A percentile compares a stretch with the other conserved stretches of the same genome.
These are phyloP conservation scores for Odocoileus virginianus DNA, from an alignment of 2,113 vertebrate genomes.

Conservation along the genomic window DNA sequence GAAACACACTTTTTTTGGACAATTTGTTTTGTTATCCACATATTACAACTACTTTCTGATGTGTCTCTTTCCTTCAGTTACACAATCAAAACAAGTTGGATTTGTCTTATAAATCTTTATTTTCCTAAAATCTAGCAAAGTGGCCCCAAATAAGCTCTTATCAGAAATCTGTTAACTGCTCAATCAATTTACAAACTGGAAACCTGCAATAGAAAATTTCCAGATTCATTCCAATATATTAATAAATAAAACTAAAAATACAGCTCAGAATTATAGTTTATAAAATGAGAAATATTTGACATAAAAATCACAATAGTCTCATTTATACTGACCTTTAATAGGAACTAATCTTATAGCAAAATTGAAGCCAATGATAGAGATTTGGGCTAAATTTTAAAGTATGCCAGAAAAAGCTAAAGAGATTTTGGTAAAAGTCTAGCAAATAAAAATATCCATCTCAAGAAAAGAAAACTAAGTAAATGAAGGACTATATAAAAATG, in stretches of 20 bases:
- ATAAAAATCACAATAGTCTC: not conserved
- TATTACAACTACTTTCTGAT: not conserved
- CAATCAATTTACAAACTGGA: not conserved
- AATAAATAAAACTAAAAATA: not conserved
- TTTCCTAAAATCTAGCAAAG: not conserved
- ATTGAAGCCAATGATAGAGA: not conserved
- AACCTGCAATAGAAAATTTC: not conserved
- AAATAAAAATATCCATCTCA: not conserved
- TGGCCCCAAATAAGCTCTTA: not conserved
- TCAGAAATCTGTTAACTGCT: not conserved
- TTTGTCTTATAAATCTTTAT: not conserved
- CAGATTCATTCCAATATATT: not conserved
- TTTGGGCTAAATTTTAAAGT: not conserved
- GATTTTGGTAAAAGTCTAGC: not conserved
- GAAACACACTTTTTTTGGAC: not conserved
- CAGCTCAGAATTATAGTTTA: not conserved
- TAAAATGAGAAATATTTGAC: not conserved
- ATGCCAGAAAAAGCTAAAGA: not conserved
- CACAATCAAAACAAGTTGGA: not conserved
- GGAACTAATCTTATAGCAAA: not conserved
- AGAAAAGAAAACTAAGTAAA: not conserved
- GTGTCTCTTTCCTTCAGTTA: not conserved
- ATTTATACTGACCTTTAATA: not conserved
- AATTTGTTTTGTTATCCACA: not conserved
- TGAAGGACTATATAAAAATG: not conserved